Evolutionary conservation across 2,113 vertebrate species (phyloP).

Genomic region (Cyanocitta stelleri): DNA sequence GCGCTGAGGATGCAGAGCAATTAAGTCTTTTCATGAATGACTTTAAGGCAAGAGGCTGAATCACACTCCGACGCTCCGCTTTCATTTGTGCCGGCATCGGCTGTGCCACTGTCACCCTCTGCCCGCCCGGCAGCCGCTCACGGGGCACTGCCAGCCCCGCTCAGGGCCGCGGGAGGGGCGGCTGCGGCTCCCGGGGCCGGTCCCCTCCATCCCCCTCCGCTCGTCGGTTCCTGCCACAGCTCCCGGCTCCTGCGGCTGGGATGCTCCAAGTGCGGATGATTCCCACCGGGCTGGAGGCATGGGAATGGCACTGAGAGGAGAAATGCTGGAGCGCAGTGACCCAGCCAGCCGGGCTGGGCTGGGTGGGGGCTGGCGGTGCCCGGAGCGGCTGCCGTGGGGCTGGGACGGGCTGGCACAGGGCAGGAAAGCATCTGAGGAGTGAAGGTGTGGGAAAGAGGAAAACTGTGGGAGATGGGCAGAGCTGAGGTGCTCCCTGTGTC

Average conservation of each 20-base stretch:
- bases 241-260: rapidly evolving
- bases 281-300: not conserved
- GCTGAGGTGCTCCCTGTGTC: not conserved
- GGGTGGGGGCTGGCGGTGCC: not conserved
- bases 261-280: rapidly evolving
- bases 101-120: not conserved
- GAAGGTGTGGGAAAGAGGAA: rapidly evolving
- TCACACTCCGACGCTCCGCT: not conserved
- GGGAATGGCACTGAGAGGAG: rapidly evolving
- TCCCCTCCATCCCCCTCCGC: rapidly evolving
- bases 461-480: rapidly evolving
- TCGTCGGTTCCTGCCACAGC: rapidly evolving
- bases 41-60: conserved; percentile 7
- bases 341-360: not conserved
- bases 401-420: not conserved
- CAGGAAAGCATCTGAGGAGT: rapidly evolving
- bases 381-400: not conserved
- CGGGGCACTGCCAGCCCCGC: rapidly evolving
- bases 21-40: conserved; percentile 15
- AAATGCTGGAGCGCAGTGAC: not conserved
- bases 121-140: rapidly evolving
- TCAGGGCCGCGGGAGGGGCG: not conserved
- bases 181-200: not conserved
- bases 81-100: not conserved
- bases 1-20: not conserved